phyloP scores from a whole-genome alignment of 2,888 invertebrate genomes.

The Polyommatus icarus region DNA sequence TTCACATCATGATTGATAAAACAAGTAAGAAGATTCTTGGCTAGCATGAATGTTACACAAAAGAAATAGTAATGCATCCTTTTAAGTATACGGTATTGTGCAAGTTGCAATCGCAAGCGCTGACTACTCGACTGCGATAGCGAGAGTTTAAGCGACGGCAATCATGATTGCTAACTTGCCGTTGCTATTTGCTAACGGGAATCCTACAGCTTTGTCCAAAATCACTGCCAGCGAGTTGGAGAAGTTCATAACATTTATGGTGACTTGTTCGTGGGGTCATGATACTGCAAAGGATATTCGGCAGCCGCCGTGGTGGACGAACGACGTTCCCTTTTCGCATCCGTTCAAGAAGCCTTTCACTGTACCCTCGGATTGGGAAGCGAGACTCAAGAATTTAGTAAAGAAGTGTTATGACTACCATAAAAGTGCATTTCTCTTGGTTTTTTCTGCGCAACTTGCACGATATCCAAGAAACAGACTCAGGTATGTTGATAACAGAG shows the following conservation, averaged over 20 bases:
- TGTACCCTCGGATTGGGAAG: constrained; percentile 79
- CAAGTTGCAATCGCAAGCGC: constrained; percentile 66
- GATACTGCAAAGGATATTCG: constrained; percentile 78
- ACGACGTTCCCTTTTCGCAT: constrained; percentile 82
- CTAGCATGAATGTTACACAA: constrained; percentile 45
- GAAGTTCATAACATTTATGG: constrained; percentile 87
- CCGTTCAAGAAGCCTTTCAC: constrained; percentile 80
- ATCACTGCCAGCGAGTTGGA: constrained; percentile 83
- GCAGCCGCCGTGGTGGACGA: constrained; percentile 87
- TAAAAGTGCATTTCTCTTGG: constrained; percentile 84
- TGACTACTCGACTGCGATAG: constrained; percentile 69
- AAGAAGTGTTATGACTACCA: constrained; percentile 86
- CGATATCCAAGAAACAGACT: constrained; percentile 83
- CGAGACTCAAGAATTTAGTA: constrained; percentile 83
- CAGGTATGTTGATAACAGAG: constrained; percentile 85
- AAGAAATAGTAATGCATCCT: constrained; percentile 53
- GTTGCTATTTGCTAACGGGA: constrained; percentile 85
- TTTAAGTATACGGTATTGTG: constrained; percentile 61
- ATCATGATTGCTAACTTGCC: constrained; percentile 87
- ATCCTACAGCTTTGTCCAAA: constrained; percentile 84
- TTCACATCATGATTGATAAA: constrained; percentile 39
- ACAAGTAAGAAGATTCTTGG: constrained; percentile 49
- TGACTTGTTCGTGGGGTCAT: constrained; percentile 86
- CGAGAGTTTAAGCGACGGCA: constrained; percentile 58
- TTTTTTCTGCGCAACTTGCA: constrained; percentile 85